Conservation (phyloP, 2,113 vertebrate genomes). For the Lonchura striata region DNA sequence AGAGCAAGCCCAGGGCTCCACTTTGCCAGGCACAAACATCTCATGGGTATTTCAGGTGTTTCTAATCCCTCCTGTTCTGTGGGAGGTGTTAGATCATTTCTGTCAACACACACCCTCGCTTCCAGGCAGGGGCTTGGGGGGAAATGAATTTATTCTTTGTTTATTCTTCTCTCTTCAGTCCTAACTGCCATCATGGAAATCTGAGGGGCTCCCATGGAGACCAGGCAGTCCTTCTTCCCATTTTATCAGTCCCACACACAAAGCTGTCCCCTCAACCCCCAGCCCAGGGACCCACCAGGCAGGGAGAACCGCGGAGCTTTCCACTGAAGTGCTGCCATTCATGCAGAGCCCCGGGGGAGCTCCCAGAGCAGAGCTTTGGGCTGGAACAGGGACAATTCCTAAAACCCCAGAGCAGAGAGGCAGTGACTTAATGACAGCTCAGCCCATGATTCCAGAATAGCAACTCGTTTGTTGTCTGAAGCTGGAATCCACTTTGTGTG, state of each 20-base stretch:
- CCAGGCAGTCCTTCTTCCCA: not conserved
- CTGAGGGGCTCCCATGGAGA: not conserved
- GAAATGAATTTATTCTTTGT: not conserved
- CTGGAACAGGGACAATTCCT: not conserved
- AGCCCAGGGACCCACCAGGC: not conserved
- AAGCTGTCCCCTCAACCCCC: not conserved
- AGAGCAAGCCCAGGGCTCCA: not conserved
- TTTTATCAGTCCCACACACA: not conserved
- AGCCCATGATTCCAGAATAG: not conserved
- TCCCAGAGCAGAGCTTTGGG: not conserved
- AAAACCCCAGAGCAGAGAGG: not conserved
- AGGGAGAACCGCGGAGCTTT: not conserved
- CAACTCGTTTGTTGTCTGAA: not conserved
- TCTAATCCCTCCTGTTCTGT: not conserved
- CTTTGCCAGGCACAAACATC: not conserved
- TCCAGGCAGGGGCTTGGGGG: not conserved
- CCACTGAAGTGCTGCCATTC: not conserved
- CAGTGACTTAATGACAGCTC: slow-evolving; percentile 5
- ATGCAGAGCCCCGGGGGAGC: not conserved
- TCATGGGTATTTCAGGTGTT: not conserved
- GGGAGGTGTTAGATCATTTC: not conserved
- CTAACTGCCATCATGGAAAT: not conserved
- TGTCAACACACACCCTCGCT: not conserved
- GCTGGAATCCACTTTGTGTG: slow-evolving; percentile 30
- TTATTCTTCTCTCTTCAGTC: not conserved